Evolutionary conservation across 2,113 vertebrate genomes (phyloP).

Genomic region (Carassius gibelio): DNA sequence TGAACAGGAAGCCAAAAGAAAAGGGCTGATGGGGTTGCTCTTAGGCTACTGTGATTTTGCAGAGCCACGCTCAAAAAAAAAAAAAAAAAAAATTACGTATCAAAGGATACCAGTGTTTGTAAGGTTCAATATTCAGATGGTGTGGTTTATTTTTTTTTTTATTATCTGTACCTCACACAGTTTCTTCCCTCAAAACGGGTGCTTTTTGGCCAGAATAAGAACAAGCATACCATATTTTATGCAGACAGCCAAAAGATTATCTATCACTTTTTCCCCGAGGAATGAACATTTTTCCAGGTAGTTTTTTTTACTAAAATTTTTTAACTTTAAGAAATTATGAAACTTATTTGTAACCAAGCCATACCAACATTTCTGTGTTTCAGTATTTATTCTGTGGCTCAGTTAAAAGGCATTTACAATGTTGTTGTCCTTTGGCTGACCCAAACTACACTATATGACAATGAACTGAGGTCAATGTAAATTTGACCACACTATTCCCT

Average conservation of each 20-base stretch:
- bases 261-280: neutral
- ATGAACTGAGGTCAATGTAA: neutral
- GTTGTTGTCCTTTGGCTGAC: neutral
- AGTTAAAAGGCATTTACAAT: neutral
- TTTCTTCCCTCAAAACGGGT: neutral
- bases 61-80: neutral
- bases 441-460: neutral
- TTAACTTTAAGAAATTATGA: neutral
- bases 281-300: neutral
- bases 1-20: neutral
- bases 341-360: neutral
- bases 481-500: constrained; percentile 2
- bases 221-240: neutral
- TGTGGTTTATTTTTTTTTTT: too few relatives aligned
- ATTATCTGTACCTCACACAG: too few relatives aligned
- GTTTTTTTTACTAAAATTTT: too few relatives aligned
- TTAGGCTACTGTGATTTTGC: neutral
- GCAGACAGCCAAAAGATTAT: neutral
- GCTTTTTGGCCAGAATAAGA: neutral
- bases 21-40: neutral
- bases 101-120: too few relatives aligned
- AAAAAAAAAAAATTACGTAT: too few relatives aligned
- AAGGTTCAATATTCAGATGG: too few relatives aligned
- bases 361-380: neutral
- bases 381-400: neutral